Conservation (phyloP, 2,113 vertebrate genomes). For the Coturnix japonica region DNA sequence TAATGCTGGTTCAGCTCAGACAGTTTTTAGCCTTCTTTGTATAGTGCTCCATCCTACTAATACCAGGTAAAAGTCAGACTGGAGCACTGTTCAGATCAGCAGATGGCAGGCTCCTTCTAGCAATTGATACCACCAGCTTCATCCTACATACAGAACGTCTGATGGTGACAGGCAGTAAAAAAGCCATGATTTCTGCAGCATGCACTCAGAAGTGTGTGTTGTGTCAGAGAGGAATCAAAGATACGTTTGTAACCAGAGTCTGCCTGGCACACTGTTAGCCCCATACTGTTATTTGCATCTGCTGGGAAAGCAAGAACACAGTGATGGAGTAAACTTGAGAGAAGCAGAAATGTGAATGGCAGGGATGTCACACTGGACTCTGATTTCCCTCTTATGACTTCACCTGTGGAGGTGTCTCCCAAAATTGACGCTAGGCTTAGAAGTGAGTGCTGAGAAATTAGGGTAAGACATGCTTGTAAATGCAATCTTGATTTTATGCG, state of each 20-base stretch:
- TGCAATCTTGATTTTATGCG: background rate
- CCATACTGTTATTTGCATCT: background rate
- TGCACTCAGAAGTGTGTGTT: background rate
- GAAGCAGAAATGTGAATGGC: background rate
- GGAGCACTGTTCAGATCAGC: slow-evolving; percentile 59
- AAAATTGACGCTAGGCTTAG: background rate
- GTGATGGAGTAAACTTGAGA: background rate
- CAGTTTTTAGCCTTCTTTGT: background rate
- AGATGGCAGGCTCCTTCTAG: slow-evolving; percentile 73
- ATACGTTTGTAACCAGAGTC: background rate
- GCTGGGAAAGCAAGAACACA: background rate
- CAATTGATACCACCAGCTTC: slow-evolving; percentile 42
- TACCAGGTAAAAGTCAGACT: background rate
- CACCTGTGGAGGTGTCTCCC: background rate
- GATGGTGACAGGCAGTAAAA: slow-evolving; percentile 26
- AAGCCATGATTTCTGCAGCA: background rate
- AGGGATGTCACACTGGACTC: background rate
- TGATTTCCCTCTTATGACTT: background rate
- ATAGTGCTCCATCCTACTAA: background rate
- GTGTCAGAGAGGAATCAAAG: slow-evolving; percentile 4
- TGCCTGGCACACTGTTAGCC: background rate
- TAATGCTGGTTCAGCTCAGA: background rate
- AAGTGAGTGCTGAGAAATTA: background rate
- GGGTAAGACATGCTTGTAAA: background rate
- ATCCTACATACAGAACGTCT: slow-evolving; percentile 37